These are phyloP conservation scores for Neomorphus geoffroyi DNA, from an alignment of 2,797 vertebrate species.

Conservation along the genomic window DNA sequence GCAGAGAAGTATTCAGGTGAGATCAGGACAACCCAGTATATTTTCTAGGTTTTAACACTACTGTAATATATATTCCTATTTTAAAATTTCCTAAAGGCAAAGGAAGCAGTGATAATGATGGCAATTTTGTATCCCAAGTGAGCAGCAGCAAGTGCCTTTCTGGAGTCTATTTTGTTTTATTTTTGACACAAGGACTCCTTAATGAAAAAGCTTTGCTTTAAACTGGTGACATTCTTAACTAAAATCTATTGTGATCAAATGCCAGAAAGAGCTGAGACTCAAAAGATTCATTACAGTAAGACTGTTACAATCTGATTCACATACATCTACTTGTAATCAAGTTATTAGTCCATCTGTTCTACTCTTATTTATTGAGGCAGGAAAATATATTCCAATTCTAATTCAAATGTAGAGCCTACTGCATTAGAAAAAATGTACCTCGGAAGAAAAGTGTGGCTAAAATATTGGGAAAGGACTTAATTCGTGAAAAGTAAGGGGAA, in stretches of 20 bases:
- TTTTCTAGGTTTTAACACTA: background rate
- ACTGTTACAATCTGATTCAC: background rate
- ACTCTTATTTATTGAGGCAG: background rate
- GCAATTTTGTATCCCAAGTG: background rate
- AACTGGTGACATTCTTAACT: background rate
- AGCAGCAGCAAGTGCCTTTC: background rate
- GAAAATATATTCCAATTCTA: background rate
- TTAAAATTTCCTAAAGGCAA: background rate
- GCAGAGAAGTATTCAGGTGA: background rate
- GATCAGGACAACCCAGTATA: background rate
- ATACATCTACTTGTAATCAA: background rate
- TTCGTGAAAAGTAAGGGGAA: background rate
- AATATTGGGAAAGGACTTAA: background rate
- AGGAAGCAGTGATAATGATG: background rate
- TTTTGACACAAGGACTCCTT: background rate
- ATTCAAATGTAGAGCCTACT: background rate
- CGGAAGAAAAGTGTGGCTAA: background rate
- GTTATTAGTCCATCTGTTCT: constrained; percentile 2
- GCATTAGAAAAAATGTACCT: background rate
- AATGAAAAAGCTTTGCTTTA: constrained; percentile 21
- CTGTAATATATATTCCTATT: background rate
- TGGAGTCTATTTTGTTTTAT: background rate
- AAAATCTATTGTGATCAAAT: constrained; percentile 16
- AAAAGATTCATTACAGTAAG: background rate
- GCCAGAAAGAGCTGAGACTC: background rate